These are phyloP conservation scores for Urechis unicinctus DNA, from an alignment of 2,888 invertebrate genomes.

Conservation along the genomic window DNA sequence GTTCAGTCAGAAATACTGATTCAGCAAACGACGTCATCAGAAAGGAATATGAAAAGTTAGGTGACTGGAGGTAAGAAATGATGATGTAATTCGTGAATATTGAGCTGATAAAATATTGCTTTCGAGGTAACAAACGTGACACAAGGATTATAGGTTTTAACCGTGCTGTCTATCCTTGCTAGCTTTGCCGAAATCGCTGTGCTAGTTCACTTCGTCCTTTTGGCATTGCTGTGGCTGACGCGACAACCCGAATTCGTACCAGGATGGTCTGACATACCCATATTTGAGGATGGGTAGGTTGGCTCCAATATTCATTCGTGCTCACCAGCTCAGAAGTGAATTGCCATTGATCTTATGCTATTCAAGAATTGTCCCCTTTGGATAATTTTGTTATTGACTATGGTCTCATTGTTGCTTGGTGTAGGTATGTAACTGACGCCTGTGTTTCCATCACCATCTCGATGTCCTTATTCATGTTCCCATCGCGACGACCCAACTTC, in stretches of 20 bases:
- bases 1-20: neutral
- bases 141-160: too few relatives aligned
- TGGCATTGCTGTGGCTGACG: conserved; percentile 37
- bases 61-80: conserved; percentile 29
- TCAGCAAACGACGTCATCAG: conserved; percentile 27
- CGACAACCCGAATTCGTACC: conserved; percentile 30
- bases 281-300: too few relatives aligned
- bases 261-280: too few relatives aligned
- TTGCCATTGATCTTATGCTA: too few relatives aligned
- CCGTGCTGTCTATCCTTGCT: too few relatives aligned
- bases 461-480: conserved; percentile 10
- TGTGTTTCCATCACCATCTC: conserved; percentile 67
- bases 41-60: conserved; percentile 31
- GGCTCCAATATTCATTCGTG: too few relatives aligned
- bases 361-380: too few relatives aligned
- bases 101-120: neutral
- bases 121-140: too few relatives aligned
- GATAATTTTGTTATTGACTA: too few relatives aligned
- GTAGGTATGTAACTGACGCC: conserved; percentile 45
- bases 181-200: conserved; percentile 42
- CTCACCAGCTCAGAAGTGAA: too few relatives aligned
- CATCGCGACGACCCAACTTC: conserved; percentile 12
- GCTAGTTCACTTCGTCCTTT: conserved; percentile 26
- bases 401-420: conserved; percentile 5
- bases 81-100: neutral